These are phyloP conservation scores for Lymantria monacha DNA, from an alignment of 2,888 invertebrate species.

Conservation along the genomic window DNA sequence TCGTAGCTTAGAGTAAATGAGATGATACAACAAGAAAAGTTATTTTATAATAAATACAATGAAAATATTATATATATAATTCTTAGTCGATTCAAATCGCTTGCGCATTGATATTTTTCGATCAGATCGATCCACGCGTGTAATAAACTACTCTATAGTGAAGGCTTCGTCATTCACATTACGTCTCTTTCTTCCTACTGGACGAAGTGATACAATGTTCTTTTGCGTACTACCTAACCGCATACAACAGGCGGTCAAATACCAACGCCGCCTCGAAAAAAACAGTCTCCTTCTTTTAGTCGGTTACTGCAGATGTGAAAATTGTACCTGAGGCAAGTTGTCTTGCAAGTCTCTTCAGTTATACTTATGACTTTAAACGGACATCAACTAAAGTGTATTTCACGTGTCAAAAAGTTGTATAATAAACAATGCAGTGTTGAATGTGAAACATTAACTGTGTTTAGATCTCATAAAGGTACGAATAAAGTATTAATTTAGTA, in stretches of 20 bases:
- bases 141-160: constrained; percentile 36
- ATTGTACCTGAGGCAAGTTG: constrained; percentile 65
- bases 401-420: constrained; percentile 30
- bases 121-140: constrained; percentile 13
- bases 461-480: constrained; percentile 53
- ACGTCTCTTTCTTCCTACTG: constrained; percentile 62
- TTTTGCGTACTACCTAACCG: constrained; percentile 38
- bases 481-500: constrained; percentile 22
- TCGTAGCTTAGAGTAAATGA: no score
- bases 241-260: constrained; percentile 15
- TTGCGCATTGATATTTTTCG: neutral
- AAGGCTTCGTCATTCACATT: constrained; percentile 55
- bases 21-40: no score
- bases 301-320: constrained; percentile 63
- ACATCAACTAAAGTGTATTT: constrained; percentile 30
- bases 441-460: constrained; percentile 54
- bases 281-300: constrained; percentile 37
- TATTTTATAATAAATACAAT: no score
- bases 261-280: constrained; percentile 13
- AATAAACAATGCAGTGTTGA: constrained; percentile 60
- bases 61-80: no score
- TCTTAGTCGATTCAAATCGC: no score
- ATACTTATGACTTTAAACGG: constrained; percentile 53
- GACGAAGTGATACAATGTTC: constrained; percentile 61
- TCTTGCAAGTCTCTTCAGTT: constrained; percentile 58